Base-by-base conservation (phyloP, 2,797 vertebrate genomes). In the Babyrousa celebensis region DNA sequence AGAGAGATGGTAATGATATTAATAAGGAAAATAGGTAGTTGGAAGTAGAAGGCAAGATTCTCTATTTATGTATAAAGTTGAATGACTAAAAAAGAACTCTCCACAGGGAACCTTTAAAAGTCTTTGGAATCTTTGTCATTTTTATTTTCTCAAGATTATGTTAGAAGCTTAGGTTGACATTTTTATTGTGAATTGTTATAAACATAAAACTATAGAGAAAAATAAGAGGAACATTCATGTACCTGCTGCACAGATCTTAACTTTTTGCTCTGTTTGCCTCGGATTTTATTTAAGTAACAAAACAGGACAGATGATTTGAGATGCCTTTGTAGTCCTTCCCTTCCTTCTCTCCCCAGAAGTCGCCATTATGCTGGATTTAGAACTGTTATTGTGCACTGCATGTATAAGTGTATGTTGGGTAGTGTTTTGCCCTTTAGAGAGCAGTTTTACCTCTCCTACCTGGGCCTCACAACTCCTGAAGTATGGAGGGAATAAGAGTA, bases 91-190 rank as follows among this genome's bases (percentile, higher is more conserved):
- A 72, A 85, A 91, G 91, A 63, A 27, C 70, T 48, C 48, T 40
- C 21, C 9, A 43, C 48, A 70, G 85, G 60, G 68, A 68, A 40
- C 12, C 48, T 65, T 95, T 91, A 70, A 85, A 85, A 75, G 88
- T 83, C 27, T n/a, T 91, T 65, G 17, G 74, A 78, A 27, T 75
- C 11, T 82, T 93, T 85, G 62, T 89, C n/a, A 88, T 85, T 92
- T 87, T 80, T 84, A 48, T 74, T 91, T 91, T 77, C 91, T 91
- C 21, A 85, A 85, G 54, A 85, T 94, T 65, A 32, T 15, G 80
- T 43, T 87, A 65, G 36, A 90, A 72, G 65, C 40, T 62, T 92
- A 72, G 3, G 20, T 83, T 96, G 58, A 60, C 43, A 11, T 48
- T 85, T 91, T 71, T 43, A 54, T 91, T 96, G 25, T 79, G 17